These are phyloP conservation scores for Tadarida brasiliensis DNA, from an alignment of 2,797 vertebrate genomes.

Conservation along the genomic window DNA sequence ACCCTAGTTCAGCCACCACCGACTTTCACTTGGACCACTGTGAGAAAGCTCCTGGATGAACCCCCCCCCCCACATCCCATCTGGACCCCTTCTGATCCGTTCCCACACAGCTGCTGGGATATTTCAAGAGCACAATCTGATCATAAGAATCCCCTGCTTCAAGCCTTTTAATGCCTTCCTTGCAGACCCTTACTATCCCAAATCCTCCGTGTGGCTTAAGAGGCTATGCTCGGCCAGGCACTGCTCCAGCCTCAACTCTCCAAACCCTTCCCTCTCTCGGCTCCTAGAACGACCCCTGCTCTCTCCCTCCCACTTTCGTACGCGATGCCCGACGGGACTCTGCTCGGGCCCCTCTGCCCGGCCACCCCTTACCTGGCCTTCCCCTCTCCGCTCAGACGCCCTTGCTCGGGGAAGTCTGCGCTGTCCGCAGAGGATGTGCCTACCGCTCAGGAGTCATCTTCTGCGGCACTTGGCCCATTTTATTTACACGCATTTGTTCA, in stretches of 20 bases:
- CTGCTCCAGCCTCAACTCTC: neutral
- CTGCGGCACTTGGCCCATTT: neutral
- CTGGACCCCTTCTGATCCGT: neutral
- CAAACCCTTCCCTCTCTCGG: neutral
- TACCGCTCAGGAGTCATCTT: neutral
- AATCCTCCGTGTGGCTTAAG: neutral
- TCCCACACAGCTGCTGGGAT: neutral
- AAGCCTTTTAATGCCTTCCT: neutral
- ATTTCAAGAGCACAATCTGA: constrained; percentile 17
- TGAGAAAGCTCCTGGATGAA: neutral
- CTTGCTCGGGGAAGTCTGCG: neutral
- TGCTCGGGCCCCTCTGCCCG: neutral
- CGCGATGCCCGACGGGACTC: neutral
- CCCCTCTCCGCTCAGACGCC: neutral
- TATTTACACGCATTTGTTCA: neutral
- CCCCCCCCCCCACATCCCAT: neutral
- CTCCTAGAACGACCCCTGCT: neutral
- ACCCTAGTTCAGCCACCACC: neutral
- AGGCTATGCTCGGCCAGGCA: neutral
- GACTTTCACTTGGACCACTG: neutral
- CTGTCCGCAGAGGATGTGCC: rapidly evolving
- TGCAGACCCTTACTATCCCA: neutral
- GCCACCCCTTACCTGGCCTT: neutral
- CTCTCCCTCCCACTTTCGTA: rapidly evolving
- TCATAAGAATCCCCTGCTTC: neutral